Base-by-base conservation (phyloP, 1,140 invertebrate species). In the Anastatus disparis region DNA sequence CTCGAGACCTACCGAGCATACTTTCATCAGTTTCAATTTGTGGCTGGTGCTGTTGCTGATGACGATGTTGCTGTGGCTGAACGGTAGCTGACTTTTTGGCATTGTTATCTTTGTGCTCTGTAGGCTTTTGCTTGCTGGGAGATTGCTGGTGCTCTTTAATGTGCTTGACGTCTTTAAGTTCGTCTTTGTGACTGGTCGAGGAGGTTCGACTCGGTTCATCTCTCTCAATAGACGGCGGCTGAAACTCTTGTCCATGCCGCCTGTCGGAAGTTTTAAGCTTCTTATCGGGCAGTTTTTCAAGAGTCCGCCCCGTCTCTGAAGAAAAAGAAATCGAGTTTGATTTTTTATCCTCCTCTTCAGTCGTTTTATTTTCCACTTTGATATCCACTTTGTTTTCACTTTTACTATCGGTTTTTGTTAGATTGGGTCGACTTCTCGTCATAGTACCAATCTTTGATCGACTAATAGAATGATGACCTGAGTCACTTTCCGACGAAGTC, bases 261-360 rank as follows among this genome's bases (percentile, higher is more conserved):
- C 90, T 89, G 88, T 92, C 91, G 90, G 91, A 92, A 92, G 91
- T 92, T 92, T 92, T 93, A 91, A 92, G 91, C 91, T 93, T 93
- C 91, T 92, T 93, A 85, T 92, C 91, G 82, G 90, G 90, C 88
- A 90, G 88, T 88, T 90, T 91, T 79, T 87, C 88, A 82, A 89
- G 86, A 86, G 87, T 89, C 81, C 86, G 86, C 77, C 84, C 87
- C 76, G 87, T 87, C 63, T 65, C 52, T 59, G 72, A 71, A 67
- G 70, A 52, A 73, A 59, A 64, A 69, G 72, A 66, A 62, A 55
- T 22, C 1, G 13, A 62, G 12, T 20, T 58, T 48, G 15, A 3
- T 26, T 58, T 58, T 1, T 61, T 53, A 7, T 48, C 20, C 9
- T 58, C 42, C 42, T 72, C 52, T 4, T 64, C 35, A 7, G 48